These are phyloP conservation scores for Nannospalax galili DNA, from an alignment of 2,113 vertebrate genomes.

Conservation along the genomic window DNA sequence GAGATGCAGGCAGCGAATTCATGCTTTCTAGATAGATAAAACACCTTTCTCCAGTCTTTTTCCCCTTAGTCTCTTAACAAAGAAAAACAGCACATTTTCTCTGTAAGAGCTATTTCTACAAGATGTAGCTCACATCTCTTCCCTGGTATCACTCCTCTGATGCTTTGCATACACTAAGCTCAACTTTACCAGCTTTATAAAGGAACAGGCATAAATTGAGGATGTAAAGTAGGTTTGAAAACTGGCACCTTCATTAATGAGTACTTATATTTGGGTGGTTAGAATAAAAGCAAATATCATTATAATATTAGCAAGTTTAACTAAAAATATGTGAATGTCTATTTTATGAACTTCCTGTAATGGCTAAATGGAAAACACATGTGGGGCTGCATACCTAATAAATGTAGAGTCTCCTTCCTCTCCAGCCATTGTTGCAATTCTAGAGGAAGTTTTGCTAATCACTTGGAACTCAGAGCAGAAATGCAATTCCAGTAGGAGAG, in stretches of 20 bases:
- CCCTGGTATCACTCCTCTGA: background rate
- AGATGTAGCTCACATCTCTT: background rate
- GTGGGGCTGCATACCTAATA: background rate
- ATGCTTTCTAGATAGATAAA: background rate
- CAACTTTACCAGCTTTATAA: background rate
- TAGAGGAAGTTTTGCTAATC: conserved; percentile 22
- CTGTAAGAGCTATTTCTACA: background rate
- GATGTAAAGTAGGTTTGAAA: background rate
- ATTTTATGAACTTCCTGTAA: background rate
- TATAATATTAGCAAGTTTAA: background rate
- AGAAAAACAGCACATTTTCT: background rate
- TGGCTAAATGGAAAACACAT: background rate
- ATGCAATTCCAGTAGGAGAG: background rate
- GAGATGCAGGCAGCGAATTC: background rate
- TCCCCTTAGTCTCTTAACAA: background rate
- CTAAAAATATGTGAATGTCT: background rate
- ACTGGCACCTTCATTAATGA: background rate
- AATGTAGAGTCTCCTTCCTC: background rate
- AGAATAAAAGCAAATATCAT: background rate
- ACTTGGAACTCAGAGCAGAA: conserved; percentile 8
- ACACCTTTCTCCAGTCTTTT: background rate
- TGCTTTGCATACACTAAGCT: background rate
- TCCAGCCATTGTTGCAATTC: background rate
- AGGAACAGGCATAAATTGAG: background rate
- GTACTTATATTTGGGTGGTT: background rate